phyloP scores from a whole-genome alignment of 2,797 vertebrate species.

The Pelodytes ibericus region DNA sequence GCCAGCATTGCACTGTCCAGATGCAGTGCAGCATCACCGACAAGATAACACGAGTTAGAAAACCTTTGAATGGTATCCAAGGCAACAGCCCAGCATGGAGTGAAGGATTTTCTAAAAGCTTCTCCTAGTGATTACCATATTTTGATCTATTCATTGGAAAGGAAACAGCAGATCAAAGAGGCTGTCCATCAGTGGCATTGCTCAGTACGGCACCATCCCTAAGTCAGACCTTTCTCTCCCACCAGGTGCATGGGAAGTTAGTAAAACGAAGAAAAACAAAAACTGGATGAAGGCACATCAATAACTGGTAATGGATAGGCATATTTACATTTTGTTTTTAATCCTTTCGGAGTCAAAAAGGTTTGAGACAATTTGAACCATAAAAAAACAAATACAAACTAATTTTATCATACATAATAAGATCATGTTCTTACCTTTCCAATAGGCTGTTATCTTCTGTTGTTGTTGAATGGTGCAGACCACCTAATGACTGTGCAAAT shows the following conservation, averaged over 20 bases:
- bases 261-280: not conserved
- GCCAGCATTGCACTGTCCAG: not conserved
- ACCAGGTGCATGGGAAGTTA: conserved; percentile 40
- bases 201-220: conserved; percentile 36
- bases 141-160: conserved; percentile 47
- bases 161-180: conserved; percentile 46
- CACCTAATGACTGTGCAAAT: too few relatives aligned
- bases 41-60: conserved; percentile 38
- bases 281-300: conserved; percentile 8
- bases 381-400: too few relatives aligned
- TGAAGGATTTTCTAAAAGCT: conserved; percentile 50
- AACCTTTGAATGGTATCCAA: conserved; percentile 49
- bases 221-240: conserved; percentile 46
- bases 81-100: conserved; percentile 50
- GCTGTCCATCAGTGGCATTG: not conserved
- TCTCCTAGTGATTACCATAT: conserved; percentile 51
- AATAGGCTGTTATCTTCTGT: too few relatives aligned
- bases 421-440: too few relatives aligned
- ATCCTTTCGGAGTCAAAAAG: too few relatives aligned
- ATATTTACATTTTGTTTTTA: too few relatives aligned
- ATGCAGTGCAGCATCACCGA: conserved; percentile 28
- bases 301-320: not conserved
- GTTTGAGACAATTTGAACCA: too few relatives aligned
- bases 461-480: too few relatives aligned
- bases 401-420: too few relatives aligned